These are phyloP conservation scores for Probosciger aterrimus DNA, from an alignment of 2,113 vertebrate genomes.

Conservation along the genomic window DNA sequence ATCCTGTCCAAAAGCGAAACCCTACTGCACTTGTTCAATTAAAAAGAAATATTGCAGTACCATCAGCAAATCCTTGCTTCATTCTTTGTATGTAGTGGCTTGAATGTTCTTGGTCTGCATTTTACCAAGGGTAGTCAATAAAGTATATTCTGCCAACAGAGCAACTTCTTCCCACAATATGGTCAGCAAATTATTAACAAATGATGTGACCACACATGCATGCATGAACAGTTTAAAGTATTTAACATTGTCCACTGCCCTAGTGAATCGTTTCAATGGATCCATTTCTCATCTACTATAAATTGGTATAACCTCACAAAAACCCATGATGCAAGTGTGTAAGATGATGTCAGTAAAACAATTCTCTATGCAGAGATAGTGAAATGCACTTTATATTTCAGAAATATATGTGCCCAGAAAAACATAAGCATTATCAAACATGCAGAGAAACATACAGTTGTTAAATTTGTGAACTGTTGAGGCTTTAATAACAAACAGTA, in stretches of 20 bases:
- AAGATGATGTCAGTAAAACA: not conserved
- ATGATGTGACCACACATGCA: not conserved
- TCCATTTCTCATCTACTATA: not conserved
- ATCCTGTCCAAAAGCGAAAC: not conserved
- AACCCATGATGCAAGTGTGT: not conserved
- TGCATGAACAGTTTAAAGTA: not conserved
- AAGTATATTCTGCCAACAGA: not conserved
- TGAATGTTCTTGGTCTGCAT: not conserved
- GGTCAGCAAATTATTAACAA: not conserved
- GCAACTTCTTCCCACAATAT: not conserved
- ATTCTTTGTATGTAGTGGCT: not conserved
- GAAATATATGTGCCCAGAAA: not conserved
- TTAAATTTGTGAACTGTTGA: not conserved
- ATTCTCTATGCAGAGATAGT: not conserved
- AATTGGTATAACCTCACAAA: not conserved
- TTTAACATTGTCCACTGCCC: not conserved
- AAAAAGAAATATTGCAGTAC: not conserved
- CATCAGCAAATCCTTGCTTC: not conserved
- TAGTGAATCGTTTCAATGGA: not conserved
- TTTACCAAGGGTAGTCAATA: not conserved
- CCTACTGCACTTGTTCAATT: not conserved
- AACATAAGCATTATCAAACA: not conserved
- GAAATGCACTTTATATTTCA: not conserved
- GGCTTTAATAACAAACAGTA: conserved; percentile 5
- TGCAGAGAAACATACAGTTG: not conserved